Conservation (phyloP, 2,113 vertebrate genomes). For the Lathamus discolor region DNA sequence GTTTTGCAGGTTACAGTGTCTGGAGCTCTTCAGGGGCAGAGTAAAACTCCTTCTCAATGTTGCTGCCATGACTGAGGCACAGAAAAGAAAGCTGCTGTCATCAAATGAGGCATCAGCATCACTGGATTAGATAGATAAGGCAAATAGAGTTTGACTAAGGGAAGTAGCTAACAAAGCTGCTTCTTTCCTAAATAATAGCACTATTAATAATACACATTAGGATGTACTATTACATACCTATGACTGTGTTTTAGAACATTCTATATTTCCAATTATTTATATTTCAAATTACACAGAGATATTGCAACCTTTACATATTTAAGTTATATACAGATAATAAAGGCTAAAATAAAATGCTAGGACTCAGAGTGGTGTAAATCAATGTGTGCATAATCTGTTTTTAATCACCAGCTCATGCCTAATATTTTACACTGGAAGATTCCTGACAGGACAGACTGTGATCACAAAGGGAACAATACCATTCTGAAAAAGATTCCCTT, state of each 20-base stretch:
- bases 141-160: neutral
- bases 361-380: neutral
- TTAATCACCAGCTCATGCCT: neutral
- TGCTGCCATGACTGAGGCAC: neutral
- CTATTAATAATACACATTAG: fast-evolving
- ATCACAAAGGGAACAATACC: neutral
- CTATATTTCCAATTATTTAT: neutral
- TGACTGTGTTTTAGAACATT: neutral
- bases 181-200: neutral
- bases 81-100: neutral
- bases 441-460: neutral
- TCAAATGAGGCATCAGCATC: neutral
- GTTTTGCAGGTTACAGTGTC: neutral
- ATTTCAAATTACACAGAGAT: neutral
- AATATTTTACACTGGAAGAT: neutral
- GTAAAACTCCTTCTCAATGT: neutral
- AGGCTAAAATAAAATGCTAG: neutral
- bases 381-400: neutral
- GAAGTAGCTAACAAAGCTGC: neutral
- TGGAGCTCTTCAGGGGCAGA: neutral
- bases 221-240: neutral
- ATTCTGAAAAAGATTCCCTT: neutral
- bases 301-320: neutral
- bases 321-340: neutral
- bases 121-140: neutral